phyloP scores from a whole-genome alignment of 23 tunicate genomes.

The Ascidia mentula region DNA sequence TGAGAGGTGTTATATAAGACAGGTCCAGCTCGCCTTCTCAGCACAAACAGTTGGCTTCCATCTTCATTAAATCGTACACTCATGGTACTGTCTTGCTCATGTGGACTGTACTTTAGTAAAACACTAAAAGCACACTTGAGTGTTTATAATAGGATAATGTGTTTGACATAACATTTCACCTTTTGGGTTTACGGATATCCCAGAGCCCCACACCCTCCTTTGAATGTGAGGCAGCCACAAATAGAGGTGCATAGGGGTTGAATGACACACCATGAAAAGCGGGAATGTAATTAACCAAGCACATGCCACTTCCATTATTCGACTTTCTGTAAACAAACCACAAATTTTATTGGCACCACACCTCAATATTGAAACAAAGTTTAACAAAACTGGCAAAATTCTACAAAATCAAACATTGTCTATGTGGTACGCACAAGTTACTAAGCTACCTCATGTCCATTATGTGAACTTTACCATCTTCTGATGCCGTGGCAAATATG shows the following conservation, averaged over 20 bases:
- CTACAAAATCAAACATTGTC: not conserved
- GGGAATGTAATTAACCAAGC: not conserved
- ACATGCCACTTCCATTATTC: conserved; percentile 3
- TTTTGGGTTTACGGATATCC: conserved; percentile 73
- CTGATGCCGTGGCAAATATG: conserved; percentile 67
- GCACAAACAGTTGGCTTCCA: conserved; percentile 51
- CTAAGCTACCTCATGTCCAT: conserved; percentile 56
- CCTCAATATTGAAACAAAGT: not conserved
- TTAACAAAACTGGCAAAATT: not conserved
- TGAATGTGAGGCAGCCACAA: conserved; percentile 66
- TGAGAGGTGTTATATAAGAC: conserved; percentile 39
- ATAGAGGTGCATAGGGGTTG: conserved; percentile 57
- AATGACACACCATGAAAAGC: conserved; percentile 76
- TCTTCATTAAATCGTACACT: conserved; percentile 63
- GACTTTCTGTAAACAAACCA: too few species aligned
- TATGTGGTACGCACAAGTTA: not conserved
- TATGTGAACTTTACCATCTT: conserved; percentile 65
- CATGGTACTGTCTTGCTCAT: conserved; percentile 53
- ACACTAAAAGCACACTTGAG: not conserved
- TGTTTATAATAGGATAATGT: not conserved
- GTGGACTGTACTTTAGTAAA: conserved; percentile 36
- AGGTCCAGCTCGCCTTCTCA: conserved; percentile 48
- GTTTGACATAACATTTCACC: conserved; percentile 12
- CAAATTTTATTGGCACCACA: too few species aligned
- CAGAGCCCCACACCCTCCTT: conserved; percentile 71